Evolutionary conservation across 2,888 invertebrate species (phyloP).

Genomic region (Drosophila pseudotalamancana): DNA sequence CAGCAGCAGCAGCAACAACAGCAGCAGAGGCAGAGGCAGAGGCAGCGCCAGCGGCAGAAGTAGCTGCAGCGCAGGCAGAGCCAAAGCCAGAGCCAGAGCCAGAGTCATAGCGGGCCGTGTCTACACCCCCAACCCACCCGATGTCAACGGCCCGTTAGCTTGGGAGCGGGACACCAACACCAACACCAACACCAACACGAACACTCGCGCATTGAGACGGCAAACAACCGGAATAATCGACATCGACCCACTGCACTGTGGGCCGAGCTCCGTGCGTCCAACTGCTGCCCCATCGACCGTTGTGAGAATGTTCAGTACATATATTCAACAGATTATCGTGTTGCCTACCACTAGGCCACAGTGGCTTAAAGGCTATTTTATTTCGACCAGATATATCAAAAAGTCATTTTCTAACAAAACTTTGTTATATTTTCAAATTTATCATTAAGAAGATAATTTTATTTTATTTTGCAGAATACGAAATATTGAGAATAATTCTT

Average conservation of each 20-base stretch:
- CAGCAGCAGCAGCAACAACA: slow-evolving; percentile 13
- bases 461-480: too few species aligned
- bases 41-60: slow-evolving; percentile 24
- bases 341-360: slow-evolving; percentile 15
- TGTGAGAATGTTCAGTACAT: slow-evolving; percentile 23
- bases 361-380: slow-evolving; percentile 21
- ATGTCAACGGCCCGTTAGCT: slow-evolving; percentile 65
- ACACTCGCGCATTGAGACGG: slow-evolving; percentile 63
- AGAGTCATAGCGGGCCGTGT: slow-evolving; percentile 17
- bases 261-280: slow-evolving; percentile 43
- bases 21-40: slow-evolving; percentile 9
- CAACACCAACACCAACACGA: too few species aligned
- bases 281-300: slow-evolving; percentile 41
- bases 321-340: slow-evolving; percentile 57
- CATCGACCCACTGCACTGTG: slow-evolving; percentile 79
- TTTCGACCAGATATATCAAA: too few species aligned
- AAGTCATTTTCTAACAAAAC: too few species aligned
- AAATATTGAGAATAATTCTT: too few species aligned
- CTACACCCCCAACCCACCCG: slow-evolving; percentile 51
- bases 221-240: slow-evolving; percentile 80
- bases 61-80: slow-evolving; percentile 28
- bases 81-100: slow-evolving; percentile 19
- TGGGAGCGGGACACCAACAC: slow-evolving; percentile 31
- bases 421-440: too few species aligned
- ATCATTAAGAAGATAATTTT: too few species aligned